These are phyloP conservation scores for Protomyctophum bolini DNA, from an alignment of 2,113 vertebrate species.

Conservation along the genomic window DNA sequence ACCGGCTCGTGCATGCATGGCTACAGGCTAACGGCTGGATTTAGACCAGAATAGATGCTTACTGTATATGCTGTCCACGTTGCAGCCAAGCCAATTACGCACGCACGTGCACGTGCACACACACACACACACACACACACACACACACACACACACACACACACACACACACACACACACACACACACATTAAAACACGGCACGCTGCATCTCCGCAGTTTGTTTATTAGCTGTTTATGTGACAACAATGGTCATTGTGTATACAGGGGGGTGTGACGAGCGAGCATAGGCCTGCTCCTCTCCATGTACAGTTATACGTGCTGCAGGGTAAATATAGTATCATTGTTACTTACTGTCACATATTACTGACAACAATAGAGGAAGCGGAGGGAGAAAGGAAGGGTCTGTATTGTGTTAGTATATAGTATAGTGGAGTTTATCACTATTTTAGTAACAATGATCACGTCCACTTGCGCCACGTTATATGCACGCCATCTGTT, in stretches of 20 bases:
- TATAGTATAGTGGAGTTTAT: not conserved
- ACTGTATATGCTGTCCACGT: too few species aligned
- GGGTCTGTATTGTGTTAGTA: conserved; percentile 34
- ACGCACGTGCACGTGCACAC: conserved; percentile 16
- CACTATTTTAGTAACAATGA: conserved; percentile 48
- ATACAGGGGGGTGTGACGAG: conserved; percentile 47
- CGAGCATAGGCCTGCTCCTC: conserved; percentile 21
- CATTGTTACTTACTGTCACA: conserved; percentile 39
- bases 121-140: not conserved
- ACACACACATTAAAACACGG: not conserved
- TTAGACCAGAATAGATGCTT: conserved; percentile 35
- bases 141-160: not conserved
- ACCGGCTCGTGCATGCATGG: not conserved
- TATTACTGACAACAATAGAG: conserved; percentile 32
- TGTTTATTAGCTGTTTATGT: conserved; percentile 63
- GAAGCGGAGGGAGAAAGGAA: conserved; percentile 19
- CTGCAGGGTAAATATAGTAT: conserved; percentile 57
- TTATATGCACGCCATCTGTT: not conserved
- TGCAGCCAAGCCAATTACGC: not conserved
- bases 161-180: not conserved
- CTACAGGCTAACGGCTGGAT: conserved; percentile 16
- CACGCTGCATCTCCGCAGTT: conserved; percentile 1
- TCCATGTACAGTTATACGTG: conserved; percentile 48
- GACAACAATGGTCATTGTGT: conserved; percentile 69
- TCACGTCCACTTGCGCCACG: not conserved